Percentiles rank a stretch among this genome's conserved stretches.
Conservation (phyloP, 1,140 invertebrate genomes). For the Portunus trituberculatus region DNA sequence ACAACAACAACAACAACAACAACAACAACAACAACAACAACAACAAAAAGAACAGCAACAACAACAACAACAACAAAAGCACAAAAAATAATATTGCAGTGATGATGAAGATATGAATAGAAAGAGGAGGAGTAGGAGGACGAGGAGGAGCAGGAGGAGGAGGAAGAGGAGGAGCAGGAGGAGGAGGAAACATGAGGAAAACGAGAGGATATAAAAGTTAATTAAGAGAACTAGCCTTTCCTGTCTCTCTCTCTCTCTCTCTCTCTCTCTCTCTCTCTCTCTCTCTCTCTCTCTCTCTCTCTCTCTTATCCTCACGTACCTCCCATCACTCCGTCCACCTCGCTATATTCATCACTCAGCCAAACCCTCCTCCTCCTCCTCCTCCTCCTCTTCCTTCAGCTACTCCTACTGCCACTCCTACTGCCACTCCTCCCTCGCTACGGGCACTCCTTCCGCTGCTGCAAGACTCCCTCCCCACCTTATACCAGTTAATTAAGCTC, state of each 20-base stretch:
- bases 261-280: constrained; percentile 39
- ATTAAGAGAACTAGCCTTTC: not conserved
- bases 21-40: too few relatives aligned
- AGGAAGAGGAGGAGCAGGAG: not conserved
- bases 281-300: constrained; percentile 48
- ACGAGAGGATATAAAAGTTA: not conserved
- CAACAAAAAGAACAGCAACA: too few relatives aligned
- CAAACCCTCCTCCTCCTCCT: not conserved
- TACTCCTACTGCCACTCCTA: not conserved
- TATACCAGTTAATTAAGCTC: not conserved
- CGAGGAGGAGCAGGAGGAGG: too few relatives aligned
- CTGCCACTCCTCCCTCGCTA: constrained; percentile 15
- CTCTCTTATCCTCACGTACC: not conserved
- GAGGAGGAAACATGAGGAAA: not conserved
- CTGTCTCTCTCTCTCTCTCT: constrained; percentile 12
- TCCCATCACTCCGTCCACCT: not conserved
- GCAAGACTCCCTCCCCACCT: not conserved
- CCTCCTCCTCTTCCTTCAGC: not conserved
- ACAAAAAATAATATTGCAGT: too few relatives aligned
- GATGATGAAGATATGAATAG: too few relatives aligned
- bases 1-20: too few relatives aligned
- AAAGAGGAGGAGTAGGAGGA: too few relatives aligned
- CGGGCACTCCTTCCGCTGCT: not conserved
- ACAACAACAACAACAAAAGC: too few relatives aligned
- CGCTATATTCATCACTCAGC: not conserved